These are phyloP conservation scores for Sipha flava DNA, from an alignment of 1,140 invertebrate genomes.

Conservation along the genomic window DNA sequence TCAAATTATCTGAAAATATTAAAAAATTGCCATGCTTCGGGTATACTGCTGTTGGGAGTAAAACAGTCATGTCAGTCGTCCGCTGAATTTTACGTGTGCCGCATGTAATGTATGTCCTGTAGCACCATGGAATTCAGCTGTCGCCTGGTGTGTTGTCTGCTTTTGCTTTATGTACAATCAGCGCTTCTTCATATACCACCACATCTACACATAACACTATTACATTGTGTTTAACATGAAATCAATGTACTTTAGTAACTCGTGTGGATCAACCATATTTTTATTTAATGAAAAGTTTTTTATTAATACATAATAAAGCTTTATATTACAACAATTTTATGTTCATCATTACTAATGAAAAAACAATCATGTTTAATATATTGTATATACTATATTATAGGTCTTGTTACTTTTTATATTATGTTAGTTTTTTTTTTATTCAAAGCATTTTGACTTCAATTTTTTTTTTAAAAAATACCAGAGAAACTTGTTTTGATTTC, in stretches of 20 bases:
- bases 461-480: too few relatives aligned
- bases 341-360: too few relatives aligned
- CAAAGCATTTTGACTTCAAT: too few relatives aligned
- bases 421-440: too few relatives aligned
- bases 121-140: slow-evolving; percentile 33
- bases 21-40: not conserved
- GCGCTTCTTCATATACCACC: not conserved
- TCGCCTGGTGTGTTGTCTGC: slow-evolving; percentile 2
- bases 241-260: not conserved
- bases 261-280: too few relatives aligned
- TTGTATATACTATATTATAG: too few relatives aligned
- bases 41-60: slow-evolving; percentile 7
- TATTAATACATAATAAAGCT: too few relatives aligned
- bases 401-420: too few relatives aligned
- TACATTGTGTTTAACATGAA: not conserved
- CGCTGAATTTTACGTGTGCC: slow-evolving; percentile 32
- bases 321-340: too few relatives aligned
- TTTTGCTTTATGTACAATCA: slow-evolving; percentile 1
- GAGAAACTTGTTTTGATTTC: too few relatives aligned
- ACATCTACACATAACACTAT: not conserved
- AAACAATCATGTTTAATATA: too few relatives aligned
- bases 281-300: too few relatives aligned
- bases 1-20: not conserved
- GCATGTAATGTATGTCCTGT: slow-evolving; percentile 18
- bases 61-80: slow-evolving; percentile 4